Evolutionary conservation across 2,113 vertebrate species (phyloP), one percentile per base, ranked within the genome.

Genomic region (Myocastor coypus): DNA sequence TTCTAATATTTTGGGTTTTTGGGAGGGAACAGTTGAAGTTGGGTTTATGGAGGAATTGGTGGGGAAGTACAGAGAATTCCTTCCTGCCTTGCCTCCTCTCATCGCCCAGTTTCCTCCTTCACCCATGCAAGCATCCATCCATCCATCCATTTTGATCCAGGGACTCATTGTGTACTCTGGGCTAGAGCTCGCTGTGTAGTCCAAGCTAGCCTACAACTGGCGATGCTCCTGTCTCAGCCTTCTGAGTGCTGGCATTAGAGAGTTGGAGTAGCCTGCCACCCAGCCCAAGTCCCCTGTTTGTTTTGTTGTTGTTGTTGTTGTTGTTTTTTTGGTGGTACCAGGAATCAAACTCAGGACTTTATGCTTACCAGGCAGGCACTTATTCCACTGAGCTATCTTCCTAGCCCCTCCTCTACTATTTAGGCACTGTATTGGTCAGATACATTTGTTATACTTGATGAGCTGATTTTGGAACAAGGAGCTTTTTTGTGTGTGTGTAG

Each of bases 1-100:
- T 86, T 83, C 75, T 94, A 89, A 22, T 83, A 92, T 80, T 94
- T 94, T 88, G 69, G 40, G 86, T 92, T 32, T 59, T 63, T 61
- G 22, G 42, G 83, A 28, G 22, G 80, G 81, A 3, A 2, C 40
- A 63, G 32, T 63, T 81, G 50, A 17, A 78, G 55, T 61, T 77
- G 89, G 80, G 42, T 81, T 78, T 89, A 55, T 1, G 87, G 61
- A 63, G 84, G 37, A 80, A 63, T 26, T 80, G 68, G 17, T 57
- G 55, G 55, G 57, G 37, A 68, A 69, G 34, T 68, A 55, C 61
- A 80, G 89, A 71, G 52, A 40, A 55, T 68, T 80, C 57, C 52
- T 68, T 80, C 57, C 52, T 59, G 46, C 3, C 20, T 9, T 40
- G 17, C 26, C 40, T 28, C 14, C 42, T 63, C 30, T 37, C 20